Evolutionary conservation across 2,888 invertebrate genomes (phyloP).

Genomic region (Druceiella hillmani): DNA sequence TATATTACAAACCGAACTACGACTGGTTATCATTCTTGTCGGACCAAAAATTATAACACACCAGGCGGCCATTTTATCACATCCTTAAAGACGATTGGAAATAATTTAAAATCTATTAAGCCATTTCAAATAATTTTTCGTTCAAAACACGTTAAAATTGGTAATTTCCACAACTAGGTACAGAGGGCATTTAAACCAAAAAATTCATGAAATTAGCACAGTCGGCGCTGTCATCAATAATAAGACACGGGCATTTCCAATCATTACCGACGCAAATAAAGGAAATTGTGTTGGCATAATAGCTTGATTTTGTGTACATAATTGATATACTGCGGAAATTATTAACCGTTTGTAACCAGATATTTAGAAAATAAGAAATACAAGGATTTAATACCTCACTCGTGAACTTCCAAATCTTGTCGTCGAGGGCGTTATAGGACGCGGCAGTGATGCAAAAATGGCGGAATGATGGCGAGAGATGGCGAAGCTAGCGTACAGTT

Average conservation of each 20-base stretch:
- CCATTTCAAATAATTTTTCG: background rate
- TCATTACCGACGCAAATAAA: too few relatives aligned
- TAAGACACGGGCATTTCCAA: too few relatives aligned
- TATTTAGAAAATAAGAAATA: too few relatives aligned
- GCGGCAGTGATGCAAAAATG: slow-evolving; percentile 1
- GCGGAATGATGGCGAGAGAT: background rate
- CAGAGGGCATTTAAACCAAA: slow-evolving; percentile 2
- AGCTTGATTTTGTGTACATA: too few relatives aligned
- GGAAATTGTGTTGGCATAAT: too few relatives aligned
- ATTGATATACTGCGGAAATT: too few relatives aligned
- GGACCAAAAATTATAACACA: background rate
- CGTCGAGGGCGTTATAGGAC: slow-evolving; percentile 1
- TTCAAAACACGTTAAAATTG: background rate
- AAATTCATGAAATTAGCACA: background rate
- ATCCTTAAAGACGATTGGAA: too few relatives aligned
- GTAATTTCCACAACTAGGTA: background rate
- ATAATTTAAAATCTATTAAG: background rate
- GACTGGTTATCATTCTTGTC: background rate
- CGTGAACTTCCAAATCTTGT: background rate
- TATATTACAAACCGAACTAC: background rate
- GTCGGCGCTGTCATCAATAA: slow-evolving; percentile 4
- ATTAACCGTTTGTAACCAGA: too few relatives aligned
- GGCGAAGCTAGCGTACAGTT: background rate
- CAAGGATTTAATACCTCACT: background rate
- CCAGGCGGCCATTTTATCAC: too few relatives aligned